Percentiles rank a stretch among this genome's conserved stretches.
phyloP scores from a whole-genome alignment of 2,888 invertebrate species.

The Argynnis bischoffii region DNA sequence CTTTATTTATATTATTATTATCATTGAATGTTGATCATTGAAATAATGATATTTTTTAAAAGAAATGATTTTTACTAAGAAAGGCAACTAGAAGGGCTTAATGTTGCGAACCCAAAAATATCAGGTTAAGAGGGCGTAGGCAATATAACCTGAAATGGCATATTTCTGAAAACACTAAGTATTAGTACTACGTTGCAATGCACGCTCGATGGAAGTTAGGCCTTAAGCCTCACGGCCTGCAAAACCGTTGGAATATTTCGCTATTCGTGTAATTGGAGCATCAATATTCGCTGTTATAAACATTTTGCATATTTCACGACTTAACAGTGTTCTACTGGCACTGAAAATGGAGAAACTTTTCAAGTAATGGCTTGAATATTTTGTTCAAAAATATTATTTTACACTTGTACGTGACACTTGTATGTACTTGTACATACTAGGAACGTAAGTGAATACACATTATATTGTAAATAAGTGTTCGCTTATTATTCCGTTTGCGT shows the following conservation, averaged over 20 bases:
- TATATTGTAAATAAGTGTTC: too few species aligned
- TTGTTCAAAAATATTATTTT: slow-evolving; percentile 27
- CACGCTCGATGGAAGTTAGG: slow-evolving; percentile 19
- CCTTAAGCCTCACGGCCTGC: slow-evolving; percentile 25
- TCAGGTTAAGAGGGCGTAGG: too few species aligned
- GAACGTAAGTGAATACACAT: too few species aligned
- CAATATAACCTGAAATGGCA: not conserved
- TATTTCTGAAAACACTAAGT: slow-evolving; percentile 1
- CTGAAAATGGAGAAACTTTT: slow-evolving; percentile 18
- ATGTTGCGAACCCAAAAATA: too few species aligned
- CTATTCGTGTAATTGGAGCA: slow-evolving; percentile 62
- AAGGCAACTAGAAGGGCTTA: too few species aligned
- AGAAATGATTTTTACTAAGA: too few species aligned
- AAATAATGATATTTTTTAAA: too few species aligned
- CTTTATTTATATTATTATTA: too few species aligned
- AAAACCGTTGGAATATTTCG: slow-evolving; percentile 44
- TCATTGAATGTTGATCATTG: too few species aligned
- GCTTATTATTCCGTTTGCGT: too few species aligned
- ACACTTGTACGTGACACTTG: too few species aligned
- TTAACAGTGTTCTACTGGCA: slow-evolving; percentile 17
- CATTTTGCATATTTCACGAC: slow-evolving; percentile 60
- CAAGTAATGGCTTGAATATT: slow-evolving; percentile 13
- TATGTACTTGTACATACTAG: too few species aligned
- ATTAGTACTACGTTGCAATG: slow-evolving; percentile 12
- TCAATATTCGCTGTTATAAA: slow-evolving; percentile 57